phyloP scores from a whole-genome alignment of 1,140 invertebrate genomes.

The Propsilocerus akamusi region DNA sequence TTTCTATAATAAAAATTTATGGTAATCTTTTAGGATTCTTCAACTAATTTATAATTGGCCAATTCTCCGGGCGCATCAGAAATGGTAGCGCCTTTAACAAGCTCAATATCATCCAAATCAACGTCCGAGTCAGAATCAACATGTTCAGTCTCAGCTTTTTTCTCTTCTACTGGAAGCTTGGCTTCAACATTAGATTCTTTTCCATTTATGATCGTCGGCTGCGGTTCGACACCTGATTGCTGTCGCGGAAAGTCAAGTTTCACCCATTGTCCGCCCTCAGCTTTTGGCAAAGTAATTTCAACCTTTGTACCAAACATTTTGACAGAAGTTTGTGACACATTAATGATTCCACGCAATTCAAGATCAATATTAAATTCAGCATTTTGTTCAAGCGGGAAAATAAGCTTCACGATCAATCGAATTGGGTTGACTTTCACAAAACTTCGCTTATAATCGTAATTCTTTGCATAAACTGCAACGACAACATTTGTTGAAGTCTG shows the following conservation, averaged over 20 bases:
- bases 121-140: slow-evolving; percentile 14
- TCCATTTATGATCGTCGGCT: too few species aligned
- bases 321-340: slow-evolving; percentile 46
- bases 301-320: slow-evolving; percentile 84
- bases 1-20: too few species aligned
- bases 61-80: too few species aligned
- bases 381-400: slow-evolving; percentile 60
- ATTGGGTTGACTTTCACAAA: slow-evolving; percentile 71
- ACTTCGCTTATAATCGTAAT: slow-evolving; percentile 60
- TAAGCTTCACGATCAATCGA: slow-evolving; percentile 50
- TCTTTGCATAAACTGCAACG: slow-evolving; percentile 79
- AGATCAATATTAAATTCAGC: slow-evolving; percentile 59
- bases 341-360: slow-evolving; percentile 60
- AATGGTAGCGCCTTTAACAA: slow-evolving; percentile 6
- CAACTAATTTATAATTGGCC: too few species aligned
- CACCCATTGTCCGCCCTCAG: slow-evolving; percentile 62
- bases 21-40: too few species aligned
- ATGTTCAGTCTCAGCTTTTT: slow-evolving; percentile 12
- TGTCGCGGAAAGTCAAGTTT: slow-evolving; percentile 44
- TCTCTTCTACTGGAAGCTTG: slow-evolving; percentile 18
- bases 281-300: slow-evolving; percentile 85
- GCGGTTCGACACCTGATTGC: slow-evolving; percentile 5
- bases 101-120: slow-evolving; percentile 27
- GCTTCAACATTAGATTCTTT: slow-evolving; percentile 10
- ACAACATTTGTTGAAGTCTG: slow-evolving; percentile 68